These are phyloP conservation scores for Drosophila triauraria DNA, from an alignment of 1,140 invertebrate genomes.

Conservation along the genomic window DNA sequence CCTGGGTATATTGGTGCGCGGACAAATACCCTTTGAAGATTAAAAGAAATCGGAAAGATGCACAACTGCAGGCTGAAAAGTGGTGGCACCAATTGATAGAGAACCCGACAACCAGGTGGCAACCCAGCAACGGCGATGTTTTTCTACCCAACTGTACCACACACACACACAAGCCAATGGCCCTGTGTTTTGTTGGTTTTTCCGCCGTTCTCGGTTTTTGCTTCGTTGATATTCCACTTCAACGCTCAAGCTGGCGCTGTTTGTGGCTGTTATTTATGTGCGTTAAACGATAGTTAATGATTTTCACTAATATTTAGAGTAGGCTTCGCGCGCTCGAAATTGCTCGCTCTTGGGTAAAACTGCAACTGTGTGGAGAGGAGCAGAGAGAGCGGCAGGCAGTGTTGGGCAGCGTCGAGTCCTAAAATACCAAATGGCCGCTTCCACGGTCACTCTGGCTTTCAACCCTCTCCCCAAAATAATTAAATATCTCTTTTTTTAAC, in stretches of 20 bases:
- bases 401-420: conserved; percentile 13
- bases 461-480: neutral
- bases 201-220: conserved; percentile 7
- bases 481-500: conserved; percentile 21
- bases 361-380: conserved; percentile 48
- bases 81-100: conserved; percentile 31
- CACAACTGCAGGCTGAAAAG: conserved; percentile 41
- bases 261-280: neutral
- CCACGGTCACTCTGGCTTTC: conserved; percentile 3
- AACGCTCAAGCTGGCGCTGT: neutral
- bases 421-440: neutral
- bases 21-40: conserved; percentile 1
- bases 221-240: neutral
- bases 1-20: neutral
- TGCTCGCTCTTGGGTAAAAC: conserved; percentile 58
- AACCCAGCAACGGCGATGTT: conserved; percentile 69
- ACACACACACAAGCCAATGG: conserved; percentile 61
- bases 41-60: conserved; percentile 15
- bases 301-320: conserved; percentile 7
- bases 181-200: conserved; percentile 28
- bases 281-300: neutral
- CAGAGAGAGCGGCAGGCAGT: conserved; percentile 39
- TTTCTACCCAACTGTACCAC: conserved; percentile 83
- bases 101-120: conserved; percentile 34
- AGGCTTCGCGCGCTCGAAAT: conserved; percentile 49